Conservation (phyloP, 2,113 vertebrate genomes). For the Pangasianodon gigas region DNA sequence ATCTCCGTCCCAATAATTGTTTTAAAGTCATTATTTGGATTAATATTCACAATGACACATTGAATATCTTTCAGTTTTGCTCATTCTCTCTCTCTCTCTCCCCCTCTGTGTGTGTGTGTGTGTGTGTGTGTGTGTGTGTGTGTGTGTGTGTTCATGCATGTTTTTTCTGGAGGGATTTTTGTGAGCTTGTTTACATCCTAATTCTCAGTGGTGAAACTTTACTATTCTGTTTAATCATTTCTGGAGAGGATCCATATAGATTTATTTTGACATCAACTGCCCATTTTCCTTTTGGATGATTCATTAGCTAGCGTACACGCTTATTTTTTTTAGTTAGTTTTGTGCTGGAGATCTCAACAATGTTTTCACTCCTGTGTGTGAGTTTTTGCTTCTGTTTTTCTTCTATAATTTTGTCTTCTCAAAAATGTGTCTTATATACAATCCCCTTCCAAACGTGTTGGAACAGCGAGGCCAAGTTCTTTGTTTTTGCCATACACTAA, state of each 20-base stretch:
- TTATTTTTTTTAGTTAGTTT: constrained; percentile 36
- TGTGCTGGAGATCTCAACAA: background rate
- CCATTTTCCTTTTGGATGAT: constrained; percentile 70
- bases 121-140: constrained; percentile 54
- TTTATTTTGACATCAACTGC: constrained; percentile 77
- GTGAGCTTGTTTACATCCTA: constrained; percentile 78
- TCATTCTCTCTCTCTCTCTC: background rate
- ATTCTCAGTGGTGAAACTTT: constrained; percentile 75
- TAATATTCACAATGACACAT: background rate
- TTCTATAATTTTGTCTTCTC: background rate
- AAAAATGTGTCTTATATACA: background rate
- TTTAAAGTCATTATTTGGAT: background rate
- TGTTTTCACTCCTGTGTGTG: background rate
- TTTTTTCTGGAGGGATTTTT: constrained; percentile 70
- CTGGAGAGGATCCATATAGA: constrained; percentile 76
- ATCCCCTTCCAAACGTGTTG: background rate
- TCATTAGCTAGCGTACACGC: constrained; percentile 70
- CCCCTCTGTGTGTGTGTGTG: background rate
- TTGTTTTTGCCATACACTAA: background rate
- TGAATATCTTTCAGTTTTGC: background rate
- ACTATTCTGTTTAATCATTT: constrained; percentile 82
- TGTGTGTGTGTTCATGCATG: constrained; percentile 3
- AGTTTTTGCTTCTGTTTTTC: background rate
- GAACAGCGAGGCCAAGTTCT: background rate
- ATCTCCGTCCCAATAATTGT: background rate